Conservation (phyloP, 2,888 invertebrate species). For the Bombyx huttoni region DNA sequence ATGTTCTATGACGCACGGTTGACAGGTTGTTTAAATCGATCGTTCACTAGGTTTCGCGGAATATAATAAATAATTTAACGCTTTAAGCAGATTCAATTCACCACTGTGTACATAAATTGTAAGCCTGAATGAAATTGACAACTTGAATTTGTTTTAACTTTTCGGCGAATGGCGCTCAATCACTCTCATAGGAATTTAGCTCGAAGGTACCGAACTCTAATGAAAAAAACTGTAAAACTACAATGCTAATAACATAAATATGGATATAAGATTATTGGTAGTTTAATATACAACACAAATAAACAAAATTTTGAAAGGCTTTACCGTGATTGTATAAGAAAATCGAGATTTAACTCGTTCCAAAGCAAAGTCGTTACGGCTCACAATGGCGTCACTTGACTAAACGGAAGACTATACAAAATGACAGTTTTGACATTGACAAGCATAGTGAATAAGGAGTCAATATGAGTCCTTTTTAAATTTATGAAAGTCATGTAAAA, state of each 20-base stretch:
- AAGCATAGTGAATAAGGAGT: conserved; percentile 22
- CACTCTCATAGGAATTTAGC: conserved; percentile 80
- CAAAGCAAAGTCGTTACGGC: conserved; percentile 81
- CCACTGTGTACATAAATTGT: conserved; percentile 10
- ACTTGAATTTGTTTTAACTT: conserved; percentile 45
- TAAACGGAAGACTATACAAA: conserved; percentile 46
- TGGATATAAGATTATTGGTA: conserved; percentile 42
- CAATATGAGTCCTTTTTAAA: conserved; percentile 12
- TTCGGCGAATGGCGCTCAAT: conserved; percentile 76
- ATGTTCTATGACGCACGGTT: conserved; percentile 7
- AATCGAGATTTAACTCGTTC: conserved; percentile 77
- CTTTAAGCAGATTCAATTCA: not conserved
- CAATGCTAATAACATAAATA: conserved; percentile 49
- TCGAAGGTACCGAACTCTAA: conserved; percentile 73
- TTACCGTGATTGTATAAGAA: conserved; percentile 78
- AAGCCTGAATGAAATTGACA: conserved; percentile 21
- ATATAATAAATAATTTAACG: not conserved
- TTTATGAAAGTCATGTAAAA: not conserved
- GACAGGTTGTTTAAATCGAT: conserved; percentile 6
- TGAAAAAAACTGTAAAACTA: conserved; percentile 57
- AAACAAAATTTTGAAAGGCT: conserved; percentile 35
- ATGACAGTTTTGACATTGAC: conserved; percentile 30
- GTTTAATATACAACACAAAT: conserved; percentile 53
- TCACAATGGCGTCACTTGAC: conserved; percentile 86
- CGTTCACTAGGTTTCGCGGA: not conserved